These are phyloP conservation scores for Xylota segnis DNA, from an alignment of 2,888 invertebrate genomes.

Conservation along the genomic window DNA sequence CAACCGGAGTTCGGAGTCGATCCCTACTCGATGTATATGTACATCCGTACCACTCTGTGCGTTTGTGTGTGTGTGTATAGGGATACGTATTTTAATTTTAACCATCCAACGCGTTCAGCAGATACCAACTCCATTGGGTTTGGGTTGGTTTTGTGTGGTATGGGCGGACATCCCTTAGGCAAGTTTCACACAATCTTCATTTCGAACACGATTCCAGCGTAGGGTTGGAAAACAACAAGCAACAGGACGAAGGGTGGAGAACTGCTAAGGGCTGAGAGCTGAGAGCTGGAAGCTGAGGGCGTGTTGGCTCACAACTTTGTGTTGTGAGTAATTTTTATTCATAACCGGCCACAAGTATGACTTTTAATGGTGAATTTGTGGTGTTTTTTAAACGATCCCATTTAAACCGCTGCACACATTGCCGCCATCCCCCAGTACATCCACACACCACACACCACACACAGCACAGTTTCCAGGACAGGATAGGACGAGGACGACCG, in stretches of 20 bases:
- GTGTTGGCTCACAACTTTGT: constrained; percentile 48
- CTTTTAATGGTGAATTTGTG: constrained; percentile 71
- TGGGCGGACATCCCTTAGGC: constrained; percentile 17
- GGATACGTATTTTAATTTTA: constrained; percentile 40
- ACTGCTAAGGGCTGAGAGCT: too few species aligned
- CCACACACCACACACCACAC: constrained; percentile 26
- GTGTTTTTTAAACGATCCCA: constrained; percentile 61
- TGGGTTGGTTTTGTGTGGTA: too few species aligned
- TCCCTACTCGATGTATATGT: neutral
- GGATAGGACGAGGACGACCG: neutral
- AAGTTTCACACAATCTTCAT: constrained; percentile 45
- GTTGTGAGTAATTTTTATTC: constrained; percentile 72
- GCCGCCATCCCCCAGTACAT: constrained; percentile 10
- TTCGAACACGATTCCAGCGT: neutral
- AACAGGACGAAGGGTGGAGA: constrained; percentile 23
- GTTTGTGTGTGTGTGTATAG: constrained; percentile 19
- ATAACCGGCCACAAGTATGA: constrained; percentile 71
- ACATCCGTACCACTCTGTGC: too few species aligned
- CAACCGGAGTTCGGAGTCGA: neutral
- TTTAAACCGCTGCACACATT: constrained; percentile 56
- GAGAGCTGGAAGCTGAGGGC: too few species aligned
- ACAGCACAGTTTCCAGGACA: neutral
- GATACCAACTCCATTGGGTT: constrained; percentile 10
- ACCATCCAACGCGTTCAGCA: constrained; percentile 45
- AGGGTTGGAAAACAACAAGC: constrained; percentile 23